Evolutionary conservation across 2,888 invertebrate species (phyloP).

Genomic region (Watsonalla cultraria): DNA sequence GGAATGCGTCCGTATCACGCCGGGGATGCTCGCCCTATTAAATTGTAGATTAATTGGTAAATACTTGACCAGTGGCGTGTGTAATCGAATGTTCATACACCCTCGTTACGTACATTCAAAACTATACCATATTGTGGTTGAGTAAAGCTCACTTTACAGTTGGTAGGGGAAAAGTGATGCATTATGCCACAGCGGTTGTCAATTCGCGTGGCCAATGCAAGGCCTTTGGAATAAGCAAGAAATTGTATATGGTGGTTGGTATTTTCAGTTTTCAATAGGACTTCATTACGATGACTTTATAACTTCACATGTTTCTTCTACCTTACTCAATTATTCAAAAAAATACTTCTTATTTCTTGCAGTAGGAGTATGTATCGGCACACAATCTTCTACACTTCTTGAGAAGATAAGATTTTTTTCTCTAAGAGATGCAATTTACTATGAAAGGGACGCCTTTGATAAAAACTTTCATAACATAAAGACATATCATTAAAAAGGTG

Average conservation of each 20-base stretch:
- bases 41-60: constrained; percentile 71
- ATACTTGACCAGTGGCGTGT: constrained; percentile 71
- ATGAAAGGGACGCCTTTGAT: no score
- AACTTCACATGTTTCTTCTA: no score
- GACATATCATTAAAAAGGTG: constrained; percentile 59
- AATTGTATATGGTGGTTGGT: constrained; percentile 25
- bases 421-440: no score
- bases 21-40: constrained; percentile 62
- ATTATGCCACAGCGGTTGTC: constrained; percentile 19
- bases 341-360: no score
- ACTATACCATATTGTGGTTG: not conserved
- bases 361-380: no score
- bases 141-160: constrained; percentile 17
- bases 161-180: not conserved
- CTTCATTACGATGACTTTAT: no score
- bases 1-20: constrained; percentile 48
- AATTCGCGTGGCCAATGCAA: constrained; percentile 29
- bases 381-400: no score
- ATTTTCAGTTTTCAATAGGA: no score
- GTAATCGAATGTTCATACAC: constrained; percentile 73
- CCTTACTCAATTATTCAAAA: no score
- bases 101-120: constrained; percentile 6
- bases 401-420: no score
- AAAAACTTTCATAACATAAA: constrained; percentile 5
- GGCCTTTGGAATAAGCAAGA: constrained; percentile 24